Evolutionary conservation across 2,113 vertebrate species (phyloP), one percentile per base, ranked within the genome.

Genomic region (Antigone vipio): DNA sequence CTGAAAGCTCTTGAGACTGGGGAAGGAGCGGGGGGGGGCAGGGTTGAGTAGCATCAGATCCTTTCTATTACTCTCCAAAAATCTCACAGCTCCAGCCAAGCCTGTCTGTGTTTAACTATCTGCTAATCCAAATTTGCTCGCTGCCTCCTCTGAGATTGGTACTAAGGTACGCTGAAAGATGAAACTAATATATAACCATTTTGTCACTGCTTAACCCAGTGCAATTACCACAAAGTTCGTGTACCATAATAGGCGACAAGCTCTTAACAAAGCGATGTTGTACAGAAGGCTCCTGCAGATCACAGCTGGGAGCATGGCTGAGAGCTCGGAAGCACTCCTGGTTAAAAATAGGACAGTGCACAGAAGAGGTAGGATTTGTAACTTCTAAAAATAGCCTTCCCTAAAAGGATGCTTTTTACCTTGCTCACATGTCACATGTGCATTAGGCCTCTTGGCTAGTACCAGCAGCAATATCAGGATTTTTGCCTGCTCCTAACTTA

Each of bases 321-420:
- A 85, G 81, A 84, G 85, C 73, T 84, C 22, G 13, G 63, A 78
- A 91, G 50, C 16, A 8, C 53, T 85, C 50, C 77, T 69, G 15
- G 78, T 80, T 92, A 97, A 97, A 96, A 97, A 96, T 96, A 76
- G 82, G 27, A 60, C 19, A 40, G 87, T 50, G 66, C 80, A 66
- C 58, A 58, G 81, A 68, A 69, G 89, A 86, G 15, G 74, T 92
- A 87, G 74, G 52, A 91, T 95, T 69, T 84, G 64, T 90, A 75
- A 75, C 35, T 76, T 92, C 96, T 92, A 97, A 96, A 97, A 95
- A 96, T 93, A 98, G 86, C 21, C 44, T 56, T 85, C 64, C 17
- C 35, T 50, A 83, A 84, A 60, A 90, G 29, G 83, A 79, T 27
- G 49, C 30, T 84, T 78, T 84, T 88, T 81, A 93, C 88, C 73